Evolutionary conservation across 2,797 vertebrate species (phyloP), one percentile per base, ranked within the genome.

Genomic region (Stomatorhinus walkeri): DNA sequence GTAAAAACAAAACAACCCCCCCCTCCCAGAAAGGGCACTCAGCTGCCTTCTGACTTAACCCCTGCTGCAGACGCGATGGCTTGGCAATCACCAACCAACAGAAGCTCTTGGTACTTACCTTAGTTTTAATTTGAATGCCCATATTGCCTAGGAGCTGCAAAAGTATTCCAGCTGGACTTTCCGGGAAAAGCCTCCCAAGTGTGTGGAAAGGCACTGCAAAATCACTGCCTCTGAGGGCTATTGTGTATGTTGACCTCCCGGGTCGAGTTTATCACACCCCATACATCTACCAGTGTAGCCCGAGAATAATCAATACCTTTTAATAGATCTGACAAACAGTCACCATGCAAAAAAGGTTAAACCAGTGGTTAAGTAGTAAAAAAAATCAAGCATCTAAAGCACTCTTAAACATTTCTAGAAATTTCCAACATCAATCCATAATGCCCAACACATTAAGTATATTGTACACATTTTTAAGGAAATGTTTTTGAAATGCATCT

Each of bases 221-320:
- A 22, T 32, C 4, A 40, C 22, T 24, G 49, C 54, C 10, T 48
- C 43, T 54, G n/a, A 64, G 61, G 84, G 48, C 46, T 85, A 85
- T n/a, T 24, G 28, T 36, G 84, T 48, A 54, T 14, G 49, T 4
- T 49, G 16, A 36, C 43, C 46, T 12, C 40, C 89, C 90, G 87
- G 61, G 0, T 10, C 79, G 89, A 87, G 87, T 16, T 72, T 89
- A 87, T 89, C 89, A 86, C 90, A 92, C 94, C 9, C 22, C 48
- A 93, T 92, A 89, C 93, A 93, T 92, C 91, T 92, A 93, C 92
- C 93, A 92, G 94, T 64, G 83, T 59, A 19, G 87, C 1, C 89
- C 61, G 87, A 32, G 48, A 87, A 87, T 85, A 84, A 92, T 93
- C 91, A 90, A 91, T 91, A 93, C 88, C 89, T 88, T 40, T 87